These are phyloP conservation scores for Drosophila gunungcola DNA, from an alignment of 1,140 invertebrate genomes.

Conservation along the genomic window DNA sequence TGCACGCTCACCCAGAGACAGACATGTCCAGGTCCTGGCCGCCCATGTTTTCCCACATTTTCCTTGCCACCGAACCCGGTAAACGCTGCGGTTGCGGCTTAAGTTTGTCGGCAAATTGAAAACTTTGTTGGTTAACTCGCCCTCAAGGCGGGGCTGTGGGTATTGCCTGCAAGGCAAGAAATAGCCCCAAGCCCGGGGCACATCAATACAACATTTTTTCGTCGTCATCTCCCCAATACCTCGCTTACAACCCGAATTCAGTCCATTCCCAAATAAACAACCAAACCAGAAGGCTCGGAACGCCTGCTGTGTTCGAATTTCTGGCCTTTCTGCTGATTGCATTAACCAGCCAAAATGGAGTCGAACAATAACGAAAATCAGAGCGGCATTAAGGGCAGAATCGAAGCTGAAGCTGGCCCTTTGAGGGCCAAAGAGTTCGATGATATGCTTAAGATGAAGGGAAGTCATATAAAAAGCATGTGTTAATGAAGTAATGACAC, in stretches of 20 bases:
- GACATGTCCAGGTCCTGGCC: conserved; percentile 23
- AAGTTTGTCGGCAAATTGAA: conserved; percentile 80
- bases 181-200: conserved; percentile 26
- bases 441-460: too few relatives aligned
- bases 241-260: background rate
- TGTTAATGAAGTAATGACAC: too few relatives aligned
- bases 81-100: conserved; percentile 77
- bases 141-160: background rate
- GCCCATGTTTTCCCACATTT: background rate
- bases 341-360: conserved; percentile 35
- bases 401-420: background rate
- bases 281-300: conserved; percentile 47
- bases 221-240: conserved; percentile 2
- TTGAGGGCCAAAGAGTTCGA: background rate
- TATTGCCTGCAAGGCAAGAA: conserved; percentile 14
- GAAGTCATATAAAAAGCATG: background rate
- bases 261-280: conserved; percentile 40
- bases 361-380: conserved; percentile 22
- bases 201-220: conserved; percentile 35
- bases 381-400: background rate
- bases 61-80: conserved; percentile 22
- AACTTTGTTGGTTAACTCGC: conserved; percentile 69
- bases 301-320: conserved; percentile 30
- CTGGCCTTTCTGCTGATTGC: conserved; percentile 39
- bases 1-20: conserved; percentile 52